These are phyloP conservation scores for Lutjanus erythropterus DNA, from an alignment of 2,113 vertebrate species.

Conservation along the genomic window DNA sequence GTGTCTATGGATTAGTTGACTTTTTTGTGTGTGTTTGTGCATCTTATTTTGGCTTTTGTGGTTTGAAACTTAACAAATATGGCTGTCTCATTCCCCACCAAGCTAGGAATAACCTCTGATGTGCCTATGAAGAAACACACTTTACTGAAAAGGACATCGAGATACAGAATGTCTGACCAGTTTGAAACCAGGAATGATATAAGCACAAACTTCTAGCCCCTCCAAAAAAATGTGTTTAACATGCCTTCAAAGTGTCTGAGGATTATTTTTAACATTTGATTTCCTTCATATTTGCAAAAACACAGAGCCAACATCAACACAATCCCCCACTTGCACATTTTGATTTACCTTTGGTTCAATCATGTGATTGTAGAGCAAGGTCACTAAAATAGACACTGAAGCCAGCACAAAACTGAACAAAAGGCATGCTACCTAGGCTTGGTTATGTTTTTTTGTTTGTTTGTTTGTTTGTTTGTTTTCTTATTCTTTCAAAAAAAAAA, in stretches of 20 bases:
- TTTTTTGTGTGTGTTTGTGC: slow-evolving; percentile 39
- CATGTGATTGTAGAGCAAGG: slow-evolving; percentile 66
- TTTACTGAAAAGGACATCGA: slow-evolving; percentile 43
- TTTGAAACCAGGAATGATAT: slow-evolving; percentile 47
- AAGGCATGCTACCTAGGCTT: slow-evolving; percentile 85
- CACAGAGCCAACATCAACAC: slow-evolving; percentile 47
- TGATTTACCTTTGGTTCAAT: slow-evolving; percentile 76
- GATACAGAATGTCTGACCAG: slow-evolving; percentile 52
- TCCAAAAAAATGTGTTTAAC: slow-evolving; percentile 44
- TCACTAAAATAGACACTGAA: slow-evolving; percentile 79
- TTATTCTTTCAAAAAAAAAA: slow-evolving; percentile 67
- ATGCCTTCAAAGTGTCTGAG: slow-evolving; percentile 53
- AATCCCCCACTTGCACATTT: slow-evolving; percentile 55
- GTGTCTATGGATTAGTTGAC: slow-evolving; percentile 23
- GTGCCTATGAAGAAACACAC: slow-evolving; percentile 54
- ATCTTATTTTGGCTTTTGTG: slow-evolving; percentile 41
- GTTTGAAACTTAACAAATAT: slow-evolving; percentile 56
- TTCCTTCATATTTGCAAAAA: slow-evolving; percentile 66
- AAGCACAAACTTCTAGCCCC: slow-evolving; percentile 37
- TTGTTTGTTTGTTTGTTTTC: slow-evolving; percentile 46
- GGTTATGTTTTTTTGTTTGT: slow-evolving; percentile 59
- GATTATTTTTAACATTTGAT: slow-evolving; percentile 34
- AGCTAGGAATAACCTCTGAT: slow-evolving; percentile 50
- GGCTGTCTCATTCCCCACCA: slow-evolving; percentile 64
- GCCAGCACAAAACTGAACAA: slow-evolving; percentile 85